A percentile compares a stretch with the other conserved stretches of the same genome.
Evolutionary conservation across 2,113 vertebrate genomes (phyloP).

Genomic region (Corynorhinus townsendii): DNA sequence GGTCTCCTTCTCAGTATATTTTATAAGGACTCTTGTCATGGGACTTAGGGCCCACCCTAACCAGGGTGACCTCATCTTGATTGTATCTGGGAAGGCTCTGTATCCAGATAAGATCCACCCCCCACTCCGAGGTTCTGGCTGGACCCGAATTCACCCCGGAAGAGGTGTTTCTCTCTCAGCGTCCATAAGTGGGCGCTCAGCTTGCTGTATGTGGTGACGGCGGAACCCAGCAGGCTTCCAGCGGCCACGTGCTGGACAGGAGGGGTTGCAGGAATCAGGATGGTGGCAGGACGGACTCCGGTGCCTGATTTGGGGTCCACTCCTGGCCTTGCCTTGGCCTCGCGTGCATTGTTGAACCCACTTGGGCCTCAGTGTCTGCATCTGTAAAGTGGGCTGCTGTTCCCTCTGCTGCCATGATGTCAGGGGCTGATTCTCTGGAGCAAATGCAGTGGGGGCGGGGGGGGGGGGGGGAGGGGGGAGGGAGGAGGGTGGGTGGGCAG

Average conservation of each 20-base stretch:
- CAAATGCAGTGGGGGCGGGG: rapidly evolving
- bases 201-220: rapidly evolving
- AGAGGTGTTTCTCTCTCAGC: not conserved
- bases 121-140: not conserved
- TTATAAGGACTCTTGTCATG: rapidly evolving
- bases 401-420: rapidly evolving
- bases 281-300: rapidly evolving
- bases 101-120: not conserved
- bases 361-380: not conserved
- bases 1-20: not conserved
- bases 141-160: not conserved
- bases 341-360: rapidly evolving
- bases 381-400: not conserved
- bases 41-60: rapidly evolving
- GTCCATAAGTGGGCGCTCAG: not conserved
- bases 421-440: not conserved
- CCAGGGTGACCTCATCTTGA: not conserved
- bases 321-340: not conserved
- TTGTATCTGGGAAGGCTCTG: rapidly evolving
- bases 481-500: rapidly evolving
- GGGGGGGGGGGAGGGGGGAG: no score
- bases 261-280: not conserved
- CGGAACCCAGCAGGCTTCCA: rapidly evolving
- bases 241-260: rapidly evolving
- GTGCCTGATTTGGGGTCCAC: rapidly evolving